Percentiles rank a stretch among this genome's conserved stretches.
These are phyloP conservation scores for Drosophila aff. DNA, from an alignment of 1,140 invertebrate genomes.

Conservation along the genomic window DNA sequence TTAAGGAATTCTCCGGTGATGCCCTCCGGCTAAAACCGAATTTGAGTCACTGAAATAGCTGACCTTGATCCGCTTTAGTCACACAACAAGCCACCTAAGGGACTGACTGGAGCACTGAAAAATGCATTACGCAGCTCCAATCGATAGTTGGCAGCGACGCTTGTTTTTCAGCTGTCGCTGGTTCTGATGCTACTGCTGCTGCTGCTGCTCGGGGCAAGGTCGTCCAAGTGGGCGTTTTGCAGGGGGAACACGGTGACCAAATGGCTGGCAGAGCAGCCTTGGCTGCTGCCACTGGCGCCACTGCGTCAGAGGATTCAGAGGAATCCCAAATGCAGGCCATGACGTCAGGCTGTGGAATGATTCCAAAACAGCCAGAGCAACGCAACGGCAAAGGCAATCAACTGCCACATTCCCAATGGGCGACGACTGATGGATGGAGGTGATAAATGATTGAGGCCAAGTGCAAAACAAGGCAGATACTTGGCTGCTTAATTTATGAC, in stretches of 20 bases:
- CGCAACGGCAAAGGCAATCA: slow-evolving; percentile 18
- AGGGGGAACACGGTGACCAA: slow-evolving; percentile 53
- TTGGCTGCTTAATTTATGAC: slow-evolving; percentile 50
- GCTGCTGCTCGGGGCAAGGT: slow-evolving; percentile 54
- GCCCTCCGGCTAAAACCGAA: not conserved
- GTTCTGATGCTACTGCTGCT: slow-evolving; percentile 7
- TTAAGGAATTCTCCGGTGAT: not conserved
- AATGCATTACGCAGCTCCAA: slow-evolving; percentile 64
- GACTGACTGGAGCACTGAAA: slow-evolving; percentile 21
- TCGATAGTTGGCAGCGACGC: slow-evolving; percentile 65
- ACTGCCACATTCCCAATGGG: slow-evolving; percentile 33
- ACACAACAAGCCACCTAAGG: slow-evolving; percentile 18
- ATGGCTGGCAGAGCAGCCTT: slow-evolving; percentile 53
- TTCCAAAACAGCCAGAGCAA: slow-evolving; percentile 6
- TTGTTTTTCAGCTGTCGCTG: slow-evolving; percentile 9
- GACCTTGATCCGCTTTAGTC: slow-evolving; percentile 45
- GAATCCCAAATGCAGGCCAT: slow-evolving; percentile 44
- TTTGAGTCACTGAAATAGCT: slow-evolving; percentile 19
- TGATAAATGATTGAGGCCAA: slow-evolving; percentile 65
- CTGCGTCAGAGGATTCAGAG: slow-evolving; percentile 27
- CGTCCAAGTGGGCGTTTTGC: slow-evolving; percentile 30
- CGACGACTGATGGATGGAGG: slow-evolving; percentile 22
- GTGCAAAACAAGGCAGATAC: slow-evolving; percentile 21
- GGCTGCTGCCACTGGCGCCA: slow-evolving; percentile 50
- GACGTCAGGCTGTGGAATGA: slow-evolving; percentile 44